Evolutionary conservation across 2,888 invertebrate species (phyloP), one percentile per base, ranked within the genome.

Genomic region (Hydropsyche betteni): DNA sequence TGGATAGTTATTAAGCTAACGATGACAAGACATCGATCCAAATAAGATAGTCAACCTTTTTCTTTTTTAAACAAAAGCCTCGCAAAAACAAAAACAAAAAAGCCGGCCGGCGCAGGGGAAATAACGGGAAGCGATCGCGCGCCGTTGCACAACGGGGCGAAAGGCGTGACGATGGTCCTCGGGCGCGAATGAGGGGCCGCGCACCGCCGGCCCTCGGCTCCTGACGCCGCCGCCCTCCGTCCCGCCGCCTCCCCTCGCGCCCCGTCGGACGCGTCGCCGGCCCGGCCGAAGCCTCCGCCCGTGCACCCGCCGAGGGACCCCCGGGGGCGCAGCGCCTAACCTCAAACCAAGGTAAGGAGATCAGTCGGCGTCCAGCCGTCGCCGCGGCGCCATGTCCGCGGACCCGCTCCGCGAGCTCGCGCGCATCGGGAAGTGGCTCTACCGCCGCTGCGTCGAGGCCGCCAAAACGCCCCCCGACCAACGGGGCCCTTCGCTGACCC

Each of bases 281-380:
- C 44, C 8, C 38, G 33, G 64, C 8, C 33, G 33, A 12, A 44
- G 36, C 36, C 68, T 44, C 44, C 36, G 34, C 61, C 4, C 24
- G 12, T 3, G 64, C 50, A 12, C 14, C 6, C 69, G 69, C 69
- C 24, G 24, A 16, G 44, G 34, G 72, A 10, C 55, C 55, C 55
- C 55, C 1, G 44, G 44, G 44, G 6, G 44, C 44, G 44, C 44
- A 6, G 44, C 44, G 5, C 44, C 44, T 44, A 10, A 24, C 24
- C 24, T 24, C 24, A 2, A 24, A 2, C 24, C 24, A 24, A 24
- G 24, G 24, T 24, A 24, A 24, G 24, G 44, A 6, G 44, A 44
- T 44, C 44, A 44, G 44, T 44, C 44, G 44, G 44, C 44, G 44
- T 44, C 44, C 10, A 6, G 44, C 44, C 44, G 44, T 44, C 44